Base-by-base conservation (phyloP, 2,888 invertebrate species). In the Sarcophaga rosellei region DNA sequence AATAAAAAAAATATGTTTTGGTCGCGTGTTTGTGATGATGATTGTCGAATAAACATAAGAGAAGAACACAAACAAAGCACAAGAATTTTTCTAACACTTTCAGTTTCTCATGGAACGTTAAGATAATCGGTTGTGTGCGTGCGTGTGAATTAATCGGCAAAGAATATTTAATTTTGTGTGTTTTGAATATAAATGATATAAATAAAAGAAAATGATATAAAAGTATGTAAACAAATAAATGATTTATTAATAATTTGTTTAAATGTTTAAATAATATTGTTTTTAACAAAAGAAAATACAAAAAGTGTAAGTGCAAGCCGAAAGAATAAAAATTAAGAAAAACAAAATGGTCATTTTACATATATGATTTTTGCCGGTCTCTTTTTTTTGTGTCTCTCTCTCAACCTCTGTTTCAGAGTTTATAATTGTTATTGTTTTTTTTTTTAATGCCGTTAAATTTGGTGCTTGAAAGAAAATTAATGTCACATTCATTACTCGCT, bases 71-170 rank as follows among this genome's bases (percentile, higher is more conserved):
- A 53, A 12, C 11, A 35, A 17, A 65, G 12, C 65, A 65, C 4
- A 72, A 57, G 53, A 59, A 57, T 25, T 59, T 15, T 53, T 53
- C 4, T 3, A 53, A 15, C 17, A 17, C 53, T 66, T 80, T 85
- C 59, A 86, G 86, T 86, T 82, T 82, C 82, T 68, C 76, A 80
- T 79, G 68, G 75, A 83, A 76, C 80, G 82, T 80, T 82, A 65
- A 77, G 73, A 47, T 12, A 4, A 68, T 47, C 69, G 82, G 82
- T 83, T 69, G 82, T 69, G 57, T n/a, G 8, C 53, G 53, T 53
- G 53, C 15, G 12, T 15, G 11, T 1, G 15, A 15, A 5, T 15
- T 53, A 53, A 53, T 53, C 53, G 53, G 53, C 4, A 3, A 5
- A 53, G 10, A 35, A 35, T 35, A 35, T 35, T 35, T 35, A 17